Percentiles rank a stretch among this genome's conserved stretches.
Conservation (phyloP, 1,140 invertebrate genomes). For the Drosophila simulans region DNA sequence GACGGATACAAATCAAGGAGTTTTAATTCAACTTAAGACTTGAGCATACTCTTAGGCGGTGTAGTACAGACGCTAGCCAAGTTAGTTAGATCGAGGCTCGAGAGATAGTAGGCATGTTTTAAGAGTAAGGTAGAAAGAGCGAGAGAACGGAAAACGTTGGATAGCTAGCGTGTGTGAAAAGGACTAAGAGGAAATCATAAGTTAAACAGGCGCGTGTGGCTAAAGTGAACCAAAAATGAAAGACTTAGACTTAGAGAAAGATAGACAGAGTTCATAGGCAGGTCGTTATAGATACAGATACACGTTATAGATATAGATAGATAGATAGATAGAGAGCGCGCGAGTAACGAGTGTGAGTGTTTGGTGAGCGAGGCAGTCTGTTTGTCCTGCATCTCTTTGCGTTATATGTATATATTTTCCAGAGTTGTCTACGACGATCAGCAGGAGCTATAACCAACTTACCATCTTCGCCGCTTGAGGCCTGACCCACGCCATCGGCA, state of each 20-base stretch:
- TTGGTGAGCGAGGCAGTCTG: slow-evolving; percentile 56
- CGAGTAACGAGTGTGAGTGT: slow-evolving; percentile 69
- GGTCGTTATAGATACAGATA: slow-evolving; percentile 49
- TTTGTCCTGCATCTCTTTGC: slow-evolving; percentile 29
- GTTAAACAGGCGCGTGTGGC: slow-evolving; percentile 69
- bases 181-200: slow-evolving; percentile 63
- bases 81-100: slow-evolving; percentile 48
- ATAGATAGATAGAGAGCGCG: slow-evolving; percentile 63
- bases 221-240: slow-evolving; percentile 57
- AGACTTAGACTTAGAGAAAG: slow-evolving; percentile 66
- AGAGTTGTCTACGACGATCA: not conserved
- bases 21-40: slow-evolving; percentile 37
- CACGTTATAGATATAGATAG: slow-evolving; percentile 39
- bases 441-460: slow-evolving; percentile 50
- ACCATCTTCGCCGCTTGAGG: slow-evolving; percentile 84
- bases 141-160: slow-evolving; percentile 50
- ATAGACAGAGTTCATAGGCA: slow-evolving; percentile 36
- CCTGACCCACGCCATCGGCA: slow-evolving; percentile 84
- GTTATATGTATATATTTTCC: slow-evolving; percentile 7
- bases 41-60: slow-evolving; percentile 72
- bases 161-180: slow-evolving; percentile 57
- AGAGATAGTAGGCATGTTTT: slow-evolving; percentile 26
- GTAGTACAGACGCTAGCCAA: slow-evolving; percentile 70
- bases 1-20: slow-evolving; percentile 33
- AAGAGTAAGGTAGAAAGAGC: slow-evolving; percentile 23